phyloP scores from a whole-genome alignment of 2,888 invertebrate genomes.

The Cabera pusaria region DNA sequence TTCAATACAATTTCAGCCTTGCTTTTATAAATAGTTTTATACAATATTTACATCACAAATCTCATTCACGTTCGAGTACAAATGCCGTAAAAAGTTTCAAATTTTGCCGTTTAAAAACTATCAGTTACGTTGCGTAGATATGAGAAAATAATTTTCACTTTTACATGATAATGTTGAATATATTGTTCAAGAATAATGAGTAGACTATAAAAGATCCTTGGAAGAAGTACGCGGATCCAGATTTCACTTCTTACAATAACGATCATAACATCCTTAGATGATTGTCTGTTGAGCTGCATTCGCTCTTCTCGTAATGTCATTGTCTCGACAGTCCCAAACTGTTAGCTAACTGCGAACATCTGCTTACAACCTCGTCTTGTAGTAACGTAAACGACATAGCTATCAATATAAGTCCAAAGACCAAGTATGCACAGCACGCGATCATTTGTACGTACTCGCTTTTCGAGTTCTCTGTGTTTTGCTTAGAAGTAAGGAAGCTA shows the following conservation, averaged over 20 bases:
- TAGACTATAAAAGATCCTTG: slow-evolving; percentile 43
- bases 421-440: slow-evolving; percentile 90
- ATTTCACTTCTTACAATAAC: slow-evolving; percentile 56
- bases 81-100: slow-evolving; percentile 74
- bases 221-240: slow-evolving; percentile 43
- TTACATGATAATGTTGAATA: slow-evolving; percentile 50
- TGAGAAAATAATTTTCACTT: slow-evolving; percentile 62
- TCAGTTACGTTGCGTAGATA: slow-evolving; percentile 49
- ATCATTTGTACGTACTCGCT: slow-evolving; percentile 88
- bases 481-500: slow-evolving; percentile 75
- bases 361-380: slow-evolving; percentile 90
- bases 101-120: slow-evolving; percentile 46
- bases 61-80: slow-evolving; percentile 64
- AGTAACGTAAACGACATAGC: slow-evolving; percentile 93
- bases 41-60: slow-evolving; percentile 78
- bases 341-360: slow-evolving; percentile 88
- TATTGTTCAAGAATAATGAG: slow-evolving; percentile 38
- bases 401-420: slow-evolving; percentile 90
- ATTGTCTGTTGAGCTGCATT: slow-evolving; percentile 74
- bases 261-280: slow-evolving; percentile 79
- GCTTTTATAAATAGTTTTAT: slow-evolving; percentile 78
- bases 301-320: slow-evolving; percentile 81
- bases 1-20: slow-evolving; percentile 82
- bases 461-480: slow-evolving; percentile 63
- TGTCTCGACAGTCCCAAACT: slow-evolving; percentile 87